Conservation (phyloP, 2,888 invertebrate genomes). For the Acleris emargana region DNA sequence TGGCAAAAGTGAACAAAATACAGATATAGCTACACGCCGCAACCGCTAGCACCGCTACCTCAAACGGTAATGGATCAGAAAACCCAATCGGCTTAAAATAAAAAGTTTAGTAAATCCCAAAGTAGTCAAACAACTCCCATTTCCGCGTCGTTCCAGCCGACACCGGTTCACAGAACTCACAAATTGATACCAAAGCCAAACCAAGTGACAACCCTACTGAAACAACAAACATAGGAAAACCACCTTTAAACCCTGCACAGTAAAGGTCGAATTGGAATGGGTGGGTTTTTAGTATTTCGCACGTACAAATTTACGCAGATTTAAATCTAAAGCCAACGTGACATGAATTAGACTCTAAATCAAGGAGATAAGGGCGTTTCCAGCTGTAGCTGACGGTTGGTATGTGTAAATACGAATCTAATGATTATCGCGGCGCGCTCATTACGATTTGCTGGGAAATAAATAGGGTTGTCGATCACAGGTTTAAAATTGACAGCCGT, state of each 20-base stretch:
- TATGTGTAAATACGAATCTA: slow-evolving; percentile 34
- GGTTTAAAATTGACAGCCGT: background rate
- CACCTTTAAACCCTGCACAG: background rate
- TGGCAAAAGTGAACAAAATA: no score
- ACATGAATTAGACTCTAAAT: slow-evolving; percentile 20
- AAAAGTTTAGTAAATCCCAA: slow-evolving; percentile 4
- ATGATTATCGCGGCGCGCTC: slow-evolving; percentile 35
- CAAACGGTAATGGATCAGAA: background rate
- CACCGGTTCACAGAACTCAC: background rate
- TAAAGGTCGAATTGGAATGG: background rate
- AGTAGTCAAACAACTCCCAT: slow-evolving; percentile 7
- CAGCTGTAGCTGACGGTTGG: slow-evolving; percentile 11
- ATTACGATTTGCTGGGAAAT: slow-evolving; percentile 27
- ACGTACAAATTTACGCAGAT: slow-evolving; percentile 31
- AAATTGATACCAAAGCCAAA: slow-evolving; percentile 24
- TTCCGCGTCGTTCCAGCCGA: slow-evolving; percentile 9
- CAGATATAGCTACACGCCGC: no score
- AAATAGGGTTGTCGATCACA: slow-evolving; percentile 30
- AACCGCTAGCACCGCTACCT: background rate
- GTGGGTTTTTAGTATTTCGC: slow-evolving; percentile 3
- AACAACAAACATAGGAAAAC: background rate
- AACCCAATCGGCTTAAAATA: slow-evolving; percentile 6
- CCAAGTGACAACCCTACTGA: slow-evolving; percentile 14
- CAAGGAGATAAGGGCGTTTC: slow-evolving; percentile 14
- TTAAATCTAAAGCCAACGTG: slow-evolving; percentile 8